Percentiles rank a stretch among this genome's conserved stretches.
phyloP scores from a whole-genome alignment of 2,113 vertebrate species.

The Irena cyanogastra region DNA sequence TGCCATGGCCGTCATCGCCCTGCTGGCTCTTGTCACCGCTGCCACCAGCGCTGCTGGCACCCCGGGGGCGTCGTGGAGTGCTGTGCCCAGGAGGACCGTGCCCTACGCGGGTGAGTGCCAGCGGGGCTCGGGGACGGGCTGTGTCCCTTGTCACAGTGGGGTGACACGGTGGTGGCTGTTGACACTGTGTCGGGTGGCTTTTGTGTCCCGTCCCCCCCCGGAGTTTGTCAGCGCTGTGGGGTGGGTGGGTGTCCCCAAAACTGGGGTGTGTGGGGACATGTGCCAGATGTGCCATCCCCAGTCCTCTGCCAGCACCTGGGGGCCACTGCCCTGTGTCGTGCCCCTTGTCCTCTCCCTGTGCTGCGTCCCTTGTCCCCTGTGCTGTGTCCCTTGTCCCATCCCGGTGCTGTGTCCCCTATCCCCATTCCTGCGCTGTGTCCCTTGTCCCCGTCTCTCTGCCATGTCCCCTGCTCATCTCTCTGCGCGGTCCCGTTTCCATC shows the following conservation, averaged over 20 bases:
- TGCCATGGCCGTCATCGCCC: background rate
- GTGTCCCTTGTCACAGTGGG: too few species aligned
- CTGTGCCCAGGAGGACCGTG: conserved; percentile 72
- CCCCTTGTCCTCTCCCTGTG: background rate
- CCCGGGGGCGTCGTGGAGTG: conserved; percentile 64
- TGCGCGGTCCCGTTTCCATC: background rate
- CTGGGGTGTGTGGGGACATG: accelerated
- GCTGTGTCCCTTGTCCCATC: background rate
- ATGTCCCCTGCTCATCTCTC: background rate
- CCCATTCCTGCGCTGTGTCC: background rate
- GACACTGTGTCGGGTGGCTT: background rate
- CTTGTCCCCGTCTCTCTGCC: background rate
- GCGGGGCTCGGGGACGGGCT: background rate
- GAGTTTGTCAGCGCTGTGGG: background rate
- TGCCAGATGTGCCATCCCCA: background rate
- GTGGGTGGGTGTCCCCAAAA: accelerated
- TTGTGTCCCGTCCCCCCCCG: background rate
- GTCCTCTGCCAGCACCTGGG: accelerated
- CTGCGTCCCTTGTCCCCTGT: background rate
- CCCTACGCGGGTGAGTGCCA: conserved; percentile 67
- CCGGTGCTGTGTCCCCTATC: accelerated
- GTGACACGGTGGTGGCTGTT: background rate
- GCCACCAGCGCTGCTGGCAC: background rate
- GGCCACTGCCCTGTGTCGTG: background rate
- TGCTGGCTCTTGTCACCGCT: background rate